Base-by-base conservation (phyloP, 2,888 invertebrate genomes). In the Azorinus chamasolen region DNA sequence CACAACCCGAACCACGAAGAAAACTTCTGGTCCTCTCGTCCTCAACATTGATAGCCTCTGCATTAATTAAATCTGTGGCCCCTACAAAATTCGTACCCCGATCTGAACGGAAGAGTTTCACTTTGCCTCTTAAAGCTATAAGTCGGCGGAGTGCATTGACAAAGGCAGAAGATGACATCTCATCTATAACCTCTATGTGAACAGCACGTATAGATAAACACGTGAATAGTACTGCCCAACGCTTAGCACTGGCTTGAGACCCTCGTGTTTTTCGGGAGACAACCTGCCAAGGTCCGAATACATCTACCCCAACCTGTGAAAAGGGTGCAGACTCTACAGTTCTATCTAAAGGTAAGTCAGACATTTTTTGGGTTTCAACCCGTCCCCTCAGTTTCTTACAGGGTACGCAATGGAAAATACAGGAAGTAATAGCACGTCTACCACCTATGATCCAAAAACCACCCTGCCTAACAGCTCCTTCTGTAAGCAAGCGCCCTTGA, bases 191-290 rank as follows among this genome's bases (percentile, higher is more conserved):
- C 46, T 83, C 83, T 18, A 82, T 74, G 45, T 83, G 81, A 12
- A 83, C 62, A 20, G 69, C 78, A 24, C 81, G 61, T 10, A 68
- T 70, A 2, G 54, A 59, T 10, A 83, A 53, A 59, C 83, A 82
- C 1, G 79, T 82, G 24, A 83, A 83, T 10, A 83, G 20, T 4
- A 81, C 62, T n/a, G 73, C 83, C 83, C 81, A 83, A 18, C 83
- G 68, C 32, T 83, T 83, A 8, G 59, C 39, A 41, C 25, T 63
- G 10, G 82, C 71, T 41, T 45, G 48, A 12, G 74, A 65, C 20
- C 74, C 70, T 41, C 78, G 53, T 10, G 82, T 77, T n/a, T 54
- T 51, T 8, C 79, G 43, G 4, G 76, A 62, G 16, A 71, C 58
- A 20, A 84, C 66, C 22, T 48, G 37, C 72, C 73, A 84, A 0